Conservation (phyloP, 2,888 invertebrate species). For the Brenthis daphne region DNA sequence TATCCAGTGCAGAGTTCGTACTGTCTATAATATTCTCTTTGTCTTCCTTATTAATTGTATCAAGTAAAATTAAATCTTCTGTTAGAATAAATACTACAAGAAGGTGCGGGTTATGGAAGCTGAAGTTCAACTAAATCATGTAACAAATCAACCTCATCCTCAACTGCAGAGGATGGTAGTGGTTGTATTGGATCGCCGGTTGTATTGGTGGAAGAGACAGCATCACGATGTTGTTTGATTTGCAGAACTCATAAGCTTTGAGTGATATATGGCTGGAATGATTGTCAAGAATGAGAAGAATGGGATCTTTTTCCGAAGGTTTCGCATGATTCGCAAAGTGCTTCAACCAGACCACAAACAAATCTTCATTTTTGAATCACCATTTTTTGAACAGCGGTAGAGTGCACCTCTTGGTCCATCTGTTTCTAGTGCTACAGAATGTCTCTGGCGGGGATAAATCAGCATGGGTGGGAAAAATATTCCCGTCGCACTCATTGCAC, state of each 20-base stretch:
- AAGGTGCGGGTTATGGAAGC: too few relatives aligned
- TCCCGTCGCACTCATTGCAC: constrained; percentile 58
- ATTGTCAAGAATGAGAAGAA: constrained; percentile 42
- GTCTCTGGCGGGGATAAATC: constrained; percentile 57
- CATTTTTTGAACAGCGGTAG: constrained; percentile 47
- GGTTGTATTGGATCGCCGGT: too few relatives aligned
- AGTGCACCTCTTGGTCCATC: constrained; percentile 59
- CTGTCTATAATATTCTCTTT: too few relatives aligned
- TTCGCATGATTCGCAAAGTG: constrained; percentile 43
- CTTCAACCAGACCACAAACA: constrained; percentile 45
- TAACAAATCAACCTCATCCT: too few relatives aligned
- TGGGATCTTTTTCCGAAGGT: constrained; percentile 39
- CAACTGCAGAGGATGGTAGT: too few relatives aligned
- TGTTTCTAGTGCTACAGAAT: constrained; percentile 55
- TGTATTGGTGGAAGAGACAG: constrained; percentile 39
- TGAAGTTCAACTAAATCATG: too few relatives aligned
- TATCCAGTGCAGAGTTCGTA: too few relatives aligned
- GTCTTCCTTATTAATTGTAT: too few relatives aligned
- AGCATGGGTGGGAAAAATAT: constrained; percentile 66
- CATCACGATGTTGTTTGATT: constrained; percentile 41
- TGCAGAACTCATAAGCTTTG: constrained; percentile 43
- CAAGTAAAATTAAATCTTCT: too few relatives aligned
- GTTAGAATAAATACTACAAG: too few relatives aligned
- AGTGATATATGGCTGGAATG: constrained; percentile 43
- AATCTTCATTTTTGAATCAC: constrained; percentile 46